These are phyloP conservation scores for Coremacera marginata DNA, from an alignment of 2,888 invertebrate species.

Conservation along the genomic window DNA sequence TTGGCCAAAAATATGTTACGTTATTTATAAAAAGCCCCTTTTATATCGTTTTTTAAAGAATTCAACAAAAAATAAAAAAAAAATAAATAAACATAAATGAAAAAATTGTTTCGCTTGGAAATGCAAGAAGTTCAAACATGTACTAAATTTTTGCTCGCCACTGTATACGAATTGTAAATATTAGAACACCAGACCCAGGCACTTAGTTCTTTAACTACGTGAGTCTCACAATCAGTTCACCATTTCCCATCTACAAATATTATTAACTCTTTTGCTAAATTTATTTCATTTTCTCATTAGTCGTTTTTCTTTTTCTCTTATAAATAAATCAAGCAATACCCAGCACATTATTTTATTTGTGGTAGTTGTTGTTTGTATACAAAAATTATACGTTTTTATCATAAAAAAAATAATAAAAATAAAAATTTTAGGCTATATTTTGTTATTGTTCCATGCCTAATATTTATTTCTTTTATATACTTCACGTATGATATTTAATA, in stretches of 20 bases:
- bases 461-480: slow-evolving; percentile 10
- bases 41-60: too few species aligned
- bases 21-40: too few species aligned
- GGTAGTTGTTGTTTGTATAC: slow-evolving; percentile 28
- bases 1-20: too few species aligned
- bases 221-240: background rate
- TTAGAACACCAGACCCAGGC: background rate
- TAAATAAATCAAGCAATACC: slow-evolving; percentile 25
- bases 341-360: slow-evolving; percentile 28
- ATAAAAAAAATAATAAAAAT: slow-evolving; percentile 39
- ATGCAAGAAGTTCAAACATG: too few species aligned
- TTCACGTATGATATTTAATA: slow-evolving; percentile 17
- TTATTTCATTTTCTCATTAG: slow-evolving; percentile 31
- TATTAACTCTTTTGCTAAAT: background rate
- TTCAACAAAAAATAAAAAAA: too few species aligned
- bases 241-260: background rate
- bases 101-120: too few species aligned
- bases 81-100: too few species aligned
- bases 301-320: slow-evolving; percentile 12
- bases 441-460: background rate
- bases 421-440: slow-evolving; percentile 16
- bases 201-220: too few species aligned
- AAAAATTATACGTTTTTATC: slow-evolving; percentile 30
- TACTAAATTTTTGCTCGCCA: too few species aligned
- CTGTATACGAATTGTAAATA: background rate